Evolutionary conservation across 2,888 invertebrate species (phyloP), one percentile per base, ranked within the genome.

Genomic region (Eristalis intricaria): DNA sequence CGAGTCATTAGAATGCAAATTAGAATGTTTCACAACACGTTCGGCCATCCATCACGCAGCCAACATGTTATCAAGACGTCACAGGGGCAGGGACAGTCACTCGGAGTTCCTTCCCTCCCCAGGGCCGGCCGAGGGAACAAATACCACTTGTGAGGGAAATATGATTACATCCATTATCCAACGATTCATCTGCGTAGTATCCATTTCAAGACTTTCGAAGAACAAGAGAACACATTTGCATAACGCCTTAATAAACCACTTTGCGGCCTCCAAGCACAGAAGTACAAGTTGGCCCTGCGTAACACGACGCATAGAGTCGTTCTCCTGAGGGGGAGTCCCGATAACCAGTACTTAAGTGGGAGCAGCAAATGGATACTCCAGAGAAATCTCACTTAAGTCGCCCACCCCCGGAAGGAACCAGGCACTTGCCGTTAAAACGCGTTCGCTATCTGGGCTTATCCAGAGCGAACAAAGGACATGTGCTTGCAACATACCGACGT

Each of bases 151-250:
- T 10, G 35, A 65, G 29, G 64, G 56, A 40, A 65, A 65, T 65
- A 78, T 64, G 78, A 78, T 71, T 71, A 65, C 78, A 65, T 56
- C 64, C 70, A 78, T 78, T 71, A 78, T 29, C 40, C 58, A 60
- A 58, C 40, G 58, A 78, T 71, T 78, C 64, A 64, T 71, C 78
- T 78, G 64, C 56, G 58, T 32, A 22, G 64, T 58, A 78, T 71
- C 65, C 61, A 29, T 80, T 61, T 50, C 73, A 80, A 63, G 80
- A 68, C 68, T 74, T 74, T 69, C 74, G 66, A 68, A 74, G 35
- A 68, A 80, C 74, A 80, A 80, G 80, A 40, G 73, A 38, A 74
- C 63, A 38, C 50, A 74, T 80, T 80, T 80, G 74, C 74, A 74
- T 74, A 80, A n/a, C 22, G 58, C 35, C 38, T 32, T 63, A 64